Evolutionary conservation across 2,797 vertebrate genomes (phyloP).

Genomic region (Petrocephalus schoutedeni): DNA sequence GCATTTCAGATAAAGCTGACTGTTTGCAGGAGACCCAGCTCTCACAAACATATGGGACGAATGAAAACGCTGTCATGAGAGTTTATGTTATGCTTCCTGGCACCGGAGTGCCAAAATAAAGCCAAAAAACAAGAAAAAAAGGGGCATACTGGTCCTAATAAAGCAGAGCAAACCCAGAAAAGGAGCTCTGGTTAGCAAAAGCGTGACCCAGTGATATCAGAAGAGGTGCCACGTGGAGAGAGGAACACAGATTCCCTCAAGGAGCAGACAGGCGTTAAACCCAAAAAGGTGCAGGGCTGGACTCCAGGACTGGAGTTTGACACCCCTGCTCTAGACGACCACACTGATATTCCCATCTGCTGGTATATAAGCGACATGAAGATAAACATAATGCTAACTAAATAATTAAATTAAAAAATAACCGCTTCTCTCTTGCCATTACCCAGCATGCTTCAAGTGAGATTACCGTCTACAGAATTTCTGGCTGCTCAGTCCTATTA

Average conservation of each 20-base stretch:
- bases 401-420: background rate
- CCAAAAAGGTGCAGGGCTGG: too few species aligned
- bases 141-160: background rate
- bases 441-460: background rate
- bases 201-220: background rate
- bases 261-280: background rate
- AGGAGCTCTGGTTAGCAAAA: background rate
- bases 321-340: background rate
- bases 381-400: background rate
- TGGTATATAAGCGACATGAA: background rate
- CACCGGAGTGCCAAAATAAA: background rate
- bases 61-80: background rate
- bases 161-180: background rate
- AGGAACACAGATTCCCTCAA: background rate
- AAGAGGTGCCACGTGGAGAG: background rate
- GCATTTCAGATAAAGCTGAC: background rate
- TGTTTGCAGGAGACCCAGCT: background rate
- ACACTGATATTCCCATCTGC: background rate
- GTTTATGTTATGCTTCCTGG: background rate
- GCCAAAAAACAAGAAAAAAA: background rate
- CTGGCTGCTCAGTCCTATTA: background rate
- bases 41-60: conserved; percentile 2
- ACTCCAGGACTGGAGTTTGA: too few species aligned
- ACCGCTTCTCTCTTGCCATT: background rate
- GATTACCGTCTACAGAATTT: background rate